These are phyloP conservation scores for Marasmarcha lunaedactyla DNA, from an alignment of 2,888 invertebrate species.

Conservation along the genomic window DNA sequence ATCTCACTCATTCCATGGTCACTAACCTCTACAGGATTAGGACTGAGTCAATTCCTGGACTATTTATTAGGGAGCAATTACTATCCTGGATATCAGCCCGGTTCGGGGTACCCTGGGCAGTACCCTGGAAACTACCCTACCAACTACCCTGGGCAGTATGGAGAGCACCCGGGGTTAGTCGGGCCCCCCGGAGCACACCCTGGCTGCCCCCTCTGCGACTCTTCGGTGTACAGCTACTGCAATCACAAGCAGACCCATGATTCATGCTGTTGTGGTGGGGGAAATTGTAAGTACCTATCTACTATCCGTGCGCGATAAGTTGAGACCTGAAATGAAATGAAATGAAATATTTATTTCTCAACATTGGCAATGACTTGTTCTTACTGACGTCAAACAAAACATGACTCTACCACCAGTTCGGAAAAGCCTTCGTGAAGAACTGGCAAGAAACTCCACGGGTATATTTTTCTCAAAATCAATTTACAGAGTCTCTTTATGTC, in stretches of 20 bases:
- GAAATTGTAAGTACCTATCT: slow-evolving; percentile 55
- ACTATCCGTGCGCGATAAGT: no score
- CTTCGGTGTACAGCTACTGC: slow-evolving; percentile 83
- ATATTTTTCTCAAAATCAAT: no score
- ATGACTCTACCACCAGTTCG: no score
- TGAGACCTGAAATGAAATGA: no score
- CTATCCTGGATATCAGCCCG: slow-evolving; percentile 9
- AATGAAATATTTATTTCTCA: no score
- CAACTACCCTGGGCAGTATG: slow-evolving; percentile 21
- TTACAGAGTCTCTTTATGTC: no score
- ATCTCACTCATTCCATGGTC: slow-evolving; percentile 11
- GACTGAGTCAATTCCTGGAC: slow-evolving; percentile 57
- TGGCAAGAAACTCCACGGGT: no score
- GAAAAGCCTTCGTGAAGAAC: no score
- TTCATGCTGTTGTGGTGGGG: slow-evolving; percentile 78
- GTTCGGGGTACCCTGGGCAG: slow-evolving; percentile 15
- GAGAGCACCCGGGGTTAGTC: slow-evolving; percentile 21
- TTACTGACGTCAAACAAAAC: no score
- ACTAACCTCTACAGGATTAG: slow-evolving; percentile 51
- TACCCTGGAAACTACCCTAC: slow-evolving; percentile 23
- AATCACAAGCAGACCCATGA: slow-evolving; percentile 81
- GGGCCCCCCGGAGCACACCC: slow-evolving; percentile 59
- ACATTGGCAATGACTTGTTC: no score
- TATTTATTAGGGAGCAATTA: slow-evolving; percentile 49
- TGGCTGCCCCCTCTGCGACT: slow-evolving; percentile 81